Conservation (phyloP, 1,140 invertebrate species). For the Micrasema longulum region DNA sequence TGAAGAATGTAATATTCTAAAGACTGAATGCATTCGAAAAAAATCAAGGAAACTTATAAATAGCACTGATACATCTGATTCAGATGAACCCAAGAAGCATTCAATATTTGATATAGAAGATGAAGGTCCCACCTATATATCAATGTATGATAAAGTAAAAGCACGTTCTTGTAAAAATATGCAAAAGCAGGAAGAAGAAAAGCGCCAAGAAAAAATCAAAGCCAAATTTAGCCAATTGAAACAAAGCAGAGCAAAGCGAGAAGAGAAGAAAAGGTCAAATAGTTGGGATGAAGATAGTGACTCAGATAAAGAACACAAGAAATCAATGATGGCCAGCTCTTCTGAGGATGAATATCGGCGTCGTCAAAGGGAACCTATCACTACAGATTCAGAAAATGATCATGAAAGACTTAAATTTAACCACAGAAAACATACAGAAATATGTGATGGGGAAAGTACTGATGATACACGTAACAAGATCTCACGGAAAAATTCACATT, state of each 20-base stretch:
- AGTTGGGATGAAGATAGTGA: slow-evolving; percentile 88
- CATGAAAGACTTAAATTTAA: slow-evolving; percentile 60
- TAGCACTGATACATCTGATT: slow-evolving; percentile 73
- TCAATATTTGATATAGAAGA: slow-evolving; percentile 93
- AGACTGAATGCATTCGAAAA: slow-evolving; percentile 62
- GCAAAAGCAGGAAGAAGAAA: slow-evolving; percentile 91
- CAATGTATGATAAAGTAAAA: slow-evolving; percentile 99
- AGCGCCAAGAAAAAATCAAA: slow-evolving; percentile 86
- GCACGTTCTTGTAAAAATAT: slow-evolving; percentile 92
- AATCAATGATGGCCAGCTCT: slow-evolving; percentile 69
- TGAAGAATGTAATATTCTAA: slow-evolving; percentile 58
- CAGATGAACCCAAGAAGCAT: slow-evolving; percentile 86
- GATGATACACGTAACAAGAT: slow-evolving; percentile 65
- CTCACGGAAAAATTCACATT: slow-evolving; percentile 67
- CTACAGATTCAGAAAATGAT: slow-evolving; percentile 63
- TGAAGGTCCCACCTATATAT: slow-evolving; percentile 91
- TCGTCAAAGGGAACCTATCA: slow-evolving; percentile 60
- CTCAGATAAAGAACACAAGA: slow-evolving; percentile 67
- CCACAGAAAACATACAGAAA: slow-evolving; percentile 38
- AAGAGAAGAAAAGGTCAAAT: slow-evolving; percentile 88
- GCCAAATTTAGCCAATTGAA: slow-evolving; percentile 91
- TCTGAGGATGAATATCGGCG: slow-evolving; percentile 69
- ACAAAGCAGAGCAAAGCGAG: slow-evolving; percentile 85
- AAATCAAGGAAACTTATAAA: slow-evolving; percentile 67
- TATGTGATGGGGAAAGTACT: slow-evolving; percentile 61